Evolutionary conservation across 2,113 vertebrate genomes (phyloP).

Genomic region (Passer montanus): DNA sequence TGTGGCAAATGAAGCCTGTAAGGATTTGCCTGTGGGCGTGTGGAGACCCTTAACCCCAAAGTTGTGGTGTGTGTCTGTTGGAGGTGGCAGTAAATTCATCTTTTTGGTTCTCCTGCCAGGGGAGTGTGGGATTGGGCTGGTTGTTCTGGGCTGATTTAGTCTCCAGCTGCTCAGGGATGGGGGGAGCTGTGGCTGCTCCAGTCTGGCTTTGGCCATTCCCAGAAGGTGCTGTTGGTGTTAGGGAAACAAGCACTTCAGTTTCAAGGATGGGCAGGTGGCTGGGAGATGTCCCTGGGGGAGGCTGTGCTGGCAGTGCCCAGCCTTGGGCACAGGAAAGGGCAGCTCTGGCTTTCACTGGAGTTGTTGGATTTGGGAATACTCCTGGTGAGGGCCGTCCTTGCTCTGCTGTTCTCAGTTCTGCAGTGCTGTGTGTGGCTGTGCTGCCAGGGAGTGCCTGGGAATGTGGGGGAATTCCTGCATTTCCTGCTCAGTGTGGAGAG

Average conservation of each 20-base stretch:
- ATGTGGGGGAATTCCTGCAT: neutral
- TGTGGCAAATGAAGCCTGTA: accelerated
- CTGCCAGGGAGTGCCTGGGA: neutral
- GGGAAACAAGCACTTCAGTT: too few relatives aligned
- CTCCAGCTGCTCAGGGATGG: neutral
- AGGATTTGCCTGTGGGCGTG: neutral
- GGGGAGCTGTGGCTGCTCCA: neutral
- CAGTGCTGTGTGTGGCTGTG: neutral
- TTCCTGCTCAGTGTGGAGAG: neutral
- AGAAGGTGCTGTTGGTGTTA: neutral
- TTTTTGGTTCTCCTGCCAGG: neutral
- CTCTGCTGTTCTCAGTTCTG: neutral
- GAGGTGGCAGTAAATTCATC: too few relatives aligned
- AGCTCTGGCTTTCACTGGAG: neutral
- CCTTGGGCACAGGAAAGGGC: neutral
- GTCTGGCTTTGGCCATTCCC: neutral
- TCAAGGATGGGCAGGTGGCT: neutral
- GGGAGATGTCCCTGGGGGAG: neutral
- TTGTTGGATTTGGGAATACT: neutral
- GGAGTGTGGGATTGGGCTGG: too few relatives aligned
- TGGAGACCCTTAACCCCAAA: too few relatives aligned
- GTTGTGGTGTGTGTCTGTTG: too few relatives aligned
- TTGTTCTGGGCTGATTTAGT: neutral
- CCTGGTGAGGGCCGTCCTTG: neutral
- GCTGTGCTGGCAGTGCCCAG: neutral